Percentiles rank a stretch among this genome's conserved stretches.
These are phyloP conservation scores for Bibio marci DNA, from an alignment of 2,888 invertebrate species.

Conservation along the genomic window DNA sequence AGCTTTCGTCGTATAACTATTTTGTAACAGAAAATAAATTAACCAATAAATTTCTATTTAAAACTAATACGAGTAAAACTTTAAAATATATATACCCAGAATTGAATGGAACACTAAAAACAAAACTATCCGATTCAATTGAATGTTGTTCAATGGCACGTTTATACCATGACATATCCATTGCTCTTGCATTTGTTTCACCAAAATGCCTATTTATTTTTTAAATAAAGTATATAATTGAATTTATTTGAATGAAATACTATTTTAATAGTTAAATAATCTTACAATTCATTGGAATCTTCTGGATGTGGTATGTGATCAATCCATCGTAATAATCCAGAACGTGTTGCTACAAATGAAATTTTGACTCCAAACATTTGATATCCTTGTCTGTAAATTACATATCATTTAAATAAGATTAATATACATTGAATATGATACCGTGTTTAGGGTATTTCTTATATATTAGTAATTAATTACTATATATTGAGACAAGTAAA, in stretches of 20 bases:
- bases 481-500: too few species aligned
- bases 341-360: slow-evolving; percentile 80
- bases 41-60: not conserved
- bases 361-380: slow-evolving; percentile 71
- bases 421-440: too few species aligned
- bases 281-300: slow-evolving; percentile 50
- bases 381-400: slow-evolving; percentile 58
- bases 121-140: slow-evolving; percentile 76
- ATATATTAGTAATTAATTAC: too few species aligned
- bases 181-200: slow-evolving; percentile 59
- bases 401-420: too few species aligned
- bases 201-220: slow-evolving; percentile 52
- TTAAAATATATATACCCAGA: slow-evolving; percentile 21
- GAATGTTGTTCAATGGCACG: slow-evolving; percentile 79
- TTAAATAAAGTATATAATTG: slow-evolving; percentile 3
- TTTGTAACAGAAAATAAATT: too few species aligned
- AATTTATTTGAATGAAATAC: not conserved
- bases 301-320: slow-evolving; percentile 44
- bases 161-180: slow-evolving; percentile 81
- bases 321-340: slow-evolving; percentile 76
- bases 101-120: slow-evolving; percentile 50
- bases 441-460: too few species aligned
- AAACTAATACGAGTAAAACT: not conserved
- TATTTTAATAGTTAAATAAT: too few species aligned
- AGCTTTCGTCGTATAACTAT: slow-evolving; percentile 29